Conservation (phyloP, 2,888 invertebrate genomes). For the Platynereis dumerilii region DNA sequence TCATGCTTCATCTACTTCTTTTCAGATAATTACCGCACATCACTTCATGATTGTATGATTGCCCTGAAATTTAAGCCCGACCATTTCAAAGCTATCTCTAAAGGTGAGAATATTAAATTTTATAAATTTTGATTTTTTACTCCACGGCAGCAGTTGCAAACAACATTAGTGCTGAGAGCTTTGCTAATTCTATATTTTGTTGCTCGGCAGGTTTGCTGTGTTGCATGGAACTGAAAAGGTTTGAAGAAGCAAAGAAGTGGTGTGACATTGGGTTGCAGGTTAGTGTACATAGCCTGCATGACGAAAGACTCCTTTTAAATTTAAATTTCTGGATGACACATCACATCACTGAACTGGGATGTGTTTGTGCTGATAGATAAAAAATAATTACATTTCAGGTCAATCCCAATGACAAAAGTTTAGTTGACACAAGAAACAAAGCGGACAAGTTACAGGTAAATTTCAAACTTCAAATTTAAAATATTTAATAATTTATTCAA, state of each 20-base stretch:
- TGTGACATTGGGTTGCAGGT: conserved; percentile 74
- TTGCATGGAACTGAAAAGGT: conserved; percentile 72
- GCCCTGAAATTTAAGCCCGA: conserved; percentile 78
- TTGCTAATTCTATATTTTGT: no score
- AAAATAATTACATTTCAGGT: conserved; percentile 29
- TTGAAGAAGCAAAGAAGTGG: conserved; percentile 75
- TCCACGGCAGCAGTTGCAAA: no score
- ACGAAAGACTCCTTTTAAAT: no score
- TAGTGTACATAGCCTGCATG: conserved; percentile 13
- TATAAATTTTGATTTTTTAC: background rate
- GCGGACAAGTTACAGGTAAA: conserved; percentile 66
- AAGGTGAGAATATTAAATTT: no score
- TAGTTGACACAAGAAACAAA: conserved; percentile 68
- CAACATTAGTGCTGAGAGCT: no score
- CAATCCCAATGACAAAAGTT: conserved; percentile 69
- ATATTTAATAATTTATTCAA: no score
- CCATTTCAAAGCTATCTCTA: conserved; percentile 77
- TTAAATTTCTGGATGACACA: no score
- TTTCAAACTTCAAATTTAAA: no score
- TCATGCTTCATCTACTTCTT: conserved; percentile 14
- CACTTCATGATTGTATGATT: conserved; percentile 79
- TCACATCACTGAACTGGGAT: no score
- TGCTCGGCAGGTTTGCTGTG: conserved; percentile 79
- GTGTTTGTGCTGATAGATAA: no score
- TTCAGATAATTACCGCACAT: conserved; percentile 69